phyloP scores from a whole-genome alignment of 2,888 invertebrate species.

The Drosophila anceps region DNA sequence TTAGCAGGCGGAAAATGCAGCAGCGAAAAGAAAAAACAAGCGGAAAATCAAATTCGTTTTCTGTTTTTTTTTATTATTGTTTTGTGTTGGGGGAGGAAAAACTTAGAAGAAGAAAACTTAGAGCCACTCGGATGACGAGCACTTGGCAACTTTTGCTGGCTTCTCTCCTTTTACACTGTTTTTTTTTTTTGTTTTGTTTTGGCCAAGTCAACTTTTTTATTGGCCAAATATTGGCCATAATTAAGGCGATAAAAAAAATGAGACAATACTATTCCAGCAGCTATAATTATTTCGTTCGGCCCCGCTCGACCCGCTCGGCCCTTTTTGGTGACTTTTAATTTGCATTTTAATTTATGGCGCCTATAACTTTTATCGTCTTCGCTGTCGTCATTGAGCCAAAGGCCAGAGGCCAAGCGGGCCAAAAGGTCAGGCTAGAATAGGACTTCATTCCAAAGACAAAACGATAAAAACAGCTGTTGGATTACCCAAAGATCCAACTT shows the following conservation, averaged over 20 bases:
- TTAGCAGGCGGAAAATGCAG: slow-evolving; percentile 20
- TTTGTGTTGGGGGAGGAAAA: slow-evolving; percentile 7
- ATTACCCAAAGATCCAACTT: slow-evolving; percentile 23
- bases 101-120: slow-evolving; percentile 30
- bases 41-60: slow-evolving; percentile 6
- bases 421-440: slow-evolving; percentile 51
- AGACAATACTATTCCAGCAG: slow-evolving; percentile 16
- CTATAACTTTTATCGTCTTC: slow-evolving; percentile 73
- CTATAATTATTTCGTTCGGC: slow-evolving; percentile 58
- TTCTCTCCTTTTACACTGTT: neutral
- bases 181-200: neutral
- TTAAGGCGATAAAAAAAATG: slow-evolving; percentile 65
- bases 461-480: slow-evolving; percentile 58
- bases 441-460: slow-evolving; percentile 6
- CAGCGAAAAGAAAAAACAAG: neutral
- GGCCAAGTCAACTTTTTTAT: slow-evolving; percentile 65
- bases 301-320: slow-evolving; percentile 2
- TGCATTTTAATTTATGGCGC: slow-evolving; percentile 75
- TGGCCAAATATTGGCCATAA: slow-evolving; percentile 73
- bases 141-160: slow-evolving; percentile 41
- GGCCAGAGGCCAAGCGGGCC: slow-evolving; percentile 34
- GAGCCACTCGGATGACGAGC: slow-evolving; percentile 41
- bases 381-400: slow-evolving; percentile 27
- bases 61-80: neutral
- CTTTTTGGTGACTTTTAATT: slow-evolving; percentile 62